phyloP scores from a whole-genome alignment of 2,888 invertebrate species.

The Chaetogeoica ovagalla region DNA sequence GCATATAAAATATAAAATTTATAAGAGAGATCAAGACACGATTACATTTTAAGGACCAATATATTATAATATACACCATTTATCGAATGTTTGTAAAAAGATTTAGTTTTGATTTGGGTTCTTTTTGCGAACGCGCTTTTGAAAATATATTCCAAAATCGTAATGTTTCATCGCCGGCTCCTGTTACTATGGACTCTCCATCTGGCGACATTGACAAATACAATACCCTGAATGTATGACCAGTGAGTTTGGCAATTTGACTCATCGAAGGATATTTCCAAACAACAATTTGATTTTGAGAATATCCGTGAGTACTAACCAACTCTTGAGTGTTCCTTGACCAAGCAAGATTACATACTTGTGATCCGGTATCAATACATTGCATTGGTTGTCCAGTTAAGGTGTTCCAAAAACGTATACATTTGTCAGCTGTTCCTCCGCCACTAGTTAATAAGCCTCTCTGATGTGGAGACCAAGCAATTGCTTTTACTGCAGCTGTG shows the following conservation, averaged over 20 bases:
- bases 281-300: slow-evolving; percentile 96
- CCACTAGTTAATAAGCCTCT: slow-evolving; percentile 94
- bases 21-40: slow-evolving; percentile 50
- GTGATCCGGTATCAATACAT: slow-evolving; percentile 89
- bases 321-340: slow-evolving; percentile 97
- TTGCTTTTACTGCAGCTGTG: slow-evolving; percentile 96
- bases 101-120: slow-evolving; percentile 54
- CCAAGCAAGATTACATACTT: slow-evolving; percentile 97
- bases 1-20: slow-evolving; percentile 49
- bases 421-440: slow-evolving; percentile 98
- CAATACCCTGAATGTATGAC: slow-evolving; percentile 93
- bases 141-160: slow-evolving; percentile 99
- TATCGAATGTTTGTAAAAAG: slow-evolving; percentile 54
- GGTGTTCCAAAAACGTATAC: slow-evolving; percentile 98
- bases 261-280: slow-evolving; percentile 98
- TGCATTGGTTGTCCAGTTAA: slow-evolving; percentile 97
- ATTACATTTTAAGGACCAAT: slow-evolving; percentile 31
- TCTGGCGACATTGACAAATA: slow-evolving; percentile 97
- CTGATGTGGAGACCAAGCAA: slow-evolving; percentile 99
- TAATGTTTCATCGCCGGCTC: slow-evolving; percentile 96
- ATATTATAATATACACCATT: slow-evolving; percentile 1
- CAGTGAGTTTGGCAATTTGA: slow-evolving; percentile 88
- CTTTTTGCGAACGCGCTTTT: slow-evolving; percentile 63
- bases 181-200: slow-evolving; percentile 98
- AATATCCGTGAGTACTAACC: slow-evolving; percentile 95